Evolutionary conservation across 2,888 invertebrate species (phyloP), one percentile per base, ranked within the genome.

Genomic region (Rhimphoctona megacephalus): DNA sequence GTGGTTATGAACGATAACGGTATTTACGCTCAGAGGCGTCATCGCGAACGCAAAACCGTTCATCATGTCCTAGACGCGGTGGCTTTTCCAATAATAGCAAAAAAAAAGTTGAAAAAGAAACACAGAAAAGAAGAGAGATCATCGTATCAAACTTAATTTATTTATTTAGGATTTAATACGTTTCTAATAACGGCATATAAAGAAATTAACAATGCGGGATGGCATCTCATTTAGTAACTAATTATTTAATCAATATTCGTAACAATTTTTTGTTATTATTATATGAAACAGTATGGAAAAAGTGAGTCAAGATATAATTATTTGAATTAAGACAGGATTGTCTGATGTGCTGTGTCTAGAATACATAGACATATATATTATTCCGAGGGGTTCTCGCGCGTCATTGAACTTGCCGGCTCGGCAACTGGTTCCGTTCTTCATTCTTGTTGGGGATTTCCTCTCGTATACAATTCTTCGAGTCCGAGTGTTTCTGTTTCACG

Each of bases 351-450:
- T 78, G 69, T 78, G 86, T 73, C 74, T 79, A 81, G 69, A 83
- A 61, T 61, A 69, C 30, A 64, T 52, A 74, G 83, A 86, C 81
- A 22, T 70, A 74, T 69, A 54, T 19, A 3, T 43, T 54, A 46
- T 22, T 19, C 39, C 33, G 30, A 17, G 49, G 66, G 66, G 36
- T 25, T 67, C 85, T 67, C 70, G 72, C 81, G 87, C 87, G 87
- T 87, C 88, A 87, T 87, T 88, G 89, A 89, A 89, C 83, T 83
- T 86, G 81, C 74, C 85, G 64, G 77, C 74, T 72, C 81, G 79
- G 69, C 61, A 83, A 79, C 81, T 79, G 57, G 83, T 86, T 81
- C 78, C 81, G 73, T 78, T 83, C 83, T 78, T 81, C 73, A 67
- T 67, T 33, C 57, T 78, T 72, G 79, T 73, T 19, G 67, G 36